Conservation (phyloP, 2,113 vertebrate species). For the Hylia prasina region DNA sequence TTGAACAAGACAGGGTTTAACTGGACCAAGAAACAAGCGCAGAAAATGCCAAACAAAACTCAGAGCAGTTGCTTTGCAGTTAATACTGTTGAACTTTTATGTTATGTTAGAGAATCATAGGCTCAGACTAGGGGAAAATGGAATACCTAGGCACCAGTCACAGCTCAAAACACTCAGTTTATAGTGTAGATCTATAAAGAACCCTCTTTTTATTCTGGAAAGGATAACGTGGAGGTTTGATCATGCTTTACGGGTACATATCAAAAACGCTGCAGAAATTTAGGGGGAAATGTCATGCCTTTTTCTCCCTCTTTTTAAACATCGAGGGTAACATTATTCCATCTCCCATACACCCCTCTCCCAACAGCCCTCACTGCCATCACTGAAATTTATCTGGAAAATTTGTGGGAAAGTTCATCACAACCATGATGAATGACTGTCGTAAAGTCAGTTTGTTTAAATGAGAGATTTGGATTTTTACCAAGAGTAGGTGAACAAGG, state of each 20-base stretch:
- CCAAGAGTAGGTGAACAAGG: neutral
- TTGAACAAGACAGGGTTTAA: neutral
- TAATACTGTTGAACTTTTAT: neutral
- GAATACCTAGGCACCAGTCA: neutral
- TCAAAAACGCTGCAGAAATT: neutral
- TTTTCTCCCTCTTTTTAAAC: neutral
- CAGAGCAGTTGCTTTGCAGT: neutral
- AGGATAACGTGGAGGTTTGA: neutral
- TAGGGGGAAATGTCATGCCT: neutral
- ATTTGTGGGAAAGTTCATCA: neutral
- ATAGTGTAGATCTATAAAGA: neutral
- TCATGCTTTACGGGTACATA: neutral
- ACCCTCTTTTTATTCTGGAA: neutral
- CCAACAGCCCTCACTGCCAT: neutral
- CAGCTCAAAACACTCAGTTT: neutral
- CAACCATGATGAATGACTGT: neutral
- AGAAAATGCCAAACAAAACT: neutral
- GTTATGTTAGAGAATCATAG: neutral
- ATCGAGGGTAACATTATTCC: neutral
- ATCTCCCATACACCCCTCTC: neutral
- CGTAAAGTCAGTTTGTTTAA: neutral
- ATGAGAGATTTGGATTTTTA: neutral
- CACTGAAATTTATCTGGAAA: neutral
- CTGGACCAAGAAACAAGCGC: neutral
- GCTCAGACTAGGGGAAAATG: neutral